A percentile compares a stretch with the other conserved stretches of the same genome.
phyloP scores from a whole-genome alignment of 2,888 invertebrate genomes.

The Gandaritis pyraliata region DNA sequence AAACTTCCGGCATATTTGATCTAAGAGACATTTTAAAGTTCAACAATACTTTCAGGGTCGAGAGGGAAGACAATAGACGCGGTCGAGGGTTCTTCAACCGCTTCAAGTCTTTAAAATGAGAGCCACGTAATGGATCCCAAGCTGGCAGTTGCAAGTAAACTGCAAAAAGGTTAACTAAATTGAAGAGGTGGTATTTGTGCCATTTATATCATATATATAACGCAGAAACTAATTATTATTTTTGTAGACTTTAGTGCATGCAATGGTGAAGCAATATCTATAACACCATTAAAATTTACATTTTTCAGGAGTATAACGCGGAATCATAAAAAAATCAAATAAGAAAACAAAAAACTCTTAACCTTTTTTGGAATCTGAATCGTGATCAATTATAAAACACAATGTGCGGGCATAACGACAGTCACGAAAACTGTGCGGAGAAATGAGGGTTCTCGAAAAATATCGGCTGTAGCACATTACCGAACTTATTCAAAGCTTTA shows the following conservation, averaged over 20 bases:
- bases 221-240: not conserved
- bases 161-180: conserved; percentile 4
- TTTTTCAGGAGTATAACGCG: no score
- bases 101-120: conserved; percentile 24
- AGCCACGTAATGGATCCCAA: conserved; percentile 11
- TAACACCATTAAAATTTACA: no score
- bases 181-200: not conserved
- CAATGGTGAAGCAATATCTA: no score
- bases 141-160: conserved; percentile 3
- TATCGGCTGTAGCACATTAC: conserved; percentile 21
- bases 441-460: conserved; percentile 9
- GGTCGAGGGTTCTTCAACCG: conserved; percentile 24
- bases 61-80: conserved; percentile 24
- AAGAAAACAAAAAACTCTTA: not conserved
- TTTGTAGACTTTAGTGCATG: not conserved
- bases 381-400: not conserved
- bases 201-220: not conserved
- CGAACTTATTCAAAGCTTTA: conserved; percentile 23
- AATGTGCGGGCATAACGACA: conserved; percentile 1
- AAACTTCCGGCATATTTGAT: conserved; percentile 3
- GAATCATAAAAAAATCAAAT: no score
- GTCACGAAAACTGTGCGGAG: conserved; percentile 2
- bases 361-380: not conserved
- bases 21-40: conserved; percentile 1
- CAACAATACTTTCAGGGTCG: conserved; percentile 25